Base-by-base conservation (phyloP, 2,888 invertebrate genomes). In the Caenorhabditis wallacei region DNA sequence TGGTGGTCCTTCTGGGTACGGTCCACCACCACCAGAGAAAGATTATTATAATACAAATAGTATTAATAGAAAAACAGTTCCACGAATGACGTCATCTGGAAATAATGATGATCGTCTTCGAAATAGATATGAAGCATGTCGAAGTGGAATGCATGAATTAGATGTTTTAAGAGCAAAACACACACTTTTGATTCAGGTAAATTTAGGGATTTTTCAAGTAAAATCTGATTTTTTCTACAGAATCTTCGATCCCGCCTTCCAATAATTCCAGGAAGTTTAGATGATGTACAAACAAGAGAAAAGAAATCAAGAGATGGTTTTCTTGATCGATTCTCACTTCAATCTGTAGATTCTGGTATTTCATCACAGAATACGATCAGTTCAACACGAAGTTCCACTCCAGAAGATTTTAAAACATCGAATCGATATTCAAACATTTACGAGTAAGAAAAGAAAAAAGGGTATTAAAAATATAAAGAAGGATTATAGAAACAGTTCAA, bases 131-230 rank as follows among this genome's bases (percentile, higher is more conserved):
- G 87, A 87, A 64, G 87, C 87, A 40, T 87, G 87, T 74, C 68
- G 84, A 20, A 82, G 82, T 57, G 87, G 87, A 59, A 85, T 87
- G 87, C 76, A 85, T 16, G 84, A 87, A 63, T 68, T 87, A 56
- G 82, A 85, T 51, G 81, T 66, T 11, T 59, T 87, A 16, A n/a
- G 87, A 24, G 63, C 78, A 10, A 87, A 87, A 56, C 87, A 87
- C 48, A 71, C 81, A 2, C 46, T 79, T 7, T 51, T 87, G 51
- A 87, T 87, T 70, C 79, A 85, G 78, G 86, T 83, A 43, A 26
- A 68, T 13, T 53, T n/a, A 0, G 8, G 0, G 24, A 35, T 43
- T 16, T 7, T 20, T 24, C 7, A 2, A 26, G 46, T 18, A 18
- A 30, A 5, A 30, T 5, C 8, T 30, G 8, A 5, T 8, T 30